Percentiles rank a stretch among this genome's conserved stretches.
Conservation (phyloP, 2,113 vertebrate species). For the Myiozetetes cayanensis region DNA sequence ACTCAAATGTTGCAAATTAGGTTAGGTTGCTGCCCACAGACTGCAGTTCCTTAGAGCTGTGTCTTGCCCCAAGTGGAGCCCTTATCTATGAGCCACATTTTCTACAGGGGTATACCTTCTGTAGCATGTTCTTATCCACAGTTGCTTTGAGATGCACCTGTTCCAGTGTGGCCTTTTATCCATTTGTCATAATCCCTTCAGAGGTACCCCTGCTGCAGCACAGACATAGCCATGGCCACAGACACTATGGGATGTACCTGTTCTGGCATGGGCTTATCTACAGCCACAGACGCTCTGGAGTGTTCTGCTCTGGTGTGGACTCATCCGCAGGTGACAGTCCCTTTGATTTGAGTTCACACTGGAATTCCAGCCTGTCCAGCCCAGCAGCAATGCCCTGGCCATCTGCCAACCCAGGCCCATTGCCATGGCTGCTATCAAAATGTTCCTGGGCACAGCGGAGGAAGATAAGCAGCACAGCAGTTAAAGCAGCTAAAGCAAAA, state of each 20-base stretch:
- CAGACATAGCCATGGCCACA: neutral
- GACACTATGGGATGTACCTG: neutral
- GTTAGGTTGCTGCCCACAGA: too few species aligned
- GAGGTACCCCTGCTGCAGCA: neutral
- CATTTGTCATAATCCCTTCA: neutral
- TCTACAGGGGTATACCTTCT: neutral
- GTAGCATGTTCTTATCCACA: neutral
- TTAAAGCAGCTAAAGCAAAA: neutral
- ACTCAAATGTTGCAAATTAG: neutral
- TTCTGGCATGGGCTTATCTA: neutral
- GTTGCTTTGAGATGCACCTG: neutral
- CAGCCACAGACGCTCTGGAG: neutral
- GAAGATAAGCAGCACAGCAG: neutral
- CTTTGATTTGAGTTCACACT: neutral
- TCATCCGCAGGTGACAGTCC: neutral
- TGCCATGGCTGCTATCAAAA: neutral
- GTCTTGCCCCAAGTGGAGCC: neutral
- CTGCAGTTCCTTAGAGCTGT: neutral
- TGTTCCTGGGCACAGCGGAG: neutral
- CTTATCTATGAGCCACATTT: neutral
- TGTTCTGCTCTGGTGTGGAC: neutral
- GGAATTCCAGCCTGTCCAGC: neutral
- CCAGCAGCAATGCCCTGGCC: neutral
- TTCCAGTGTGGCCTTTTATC: neutral
- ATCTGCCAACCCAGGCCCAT: neutral